Base-by-base conservation (phyloP, 2,113 vertebrate species). In the Onychorhynchus coronatus region DNA sequence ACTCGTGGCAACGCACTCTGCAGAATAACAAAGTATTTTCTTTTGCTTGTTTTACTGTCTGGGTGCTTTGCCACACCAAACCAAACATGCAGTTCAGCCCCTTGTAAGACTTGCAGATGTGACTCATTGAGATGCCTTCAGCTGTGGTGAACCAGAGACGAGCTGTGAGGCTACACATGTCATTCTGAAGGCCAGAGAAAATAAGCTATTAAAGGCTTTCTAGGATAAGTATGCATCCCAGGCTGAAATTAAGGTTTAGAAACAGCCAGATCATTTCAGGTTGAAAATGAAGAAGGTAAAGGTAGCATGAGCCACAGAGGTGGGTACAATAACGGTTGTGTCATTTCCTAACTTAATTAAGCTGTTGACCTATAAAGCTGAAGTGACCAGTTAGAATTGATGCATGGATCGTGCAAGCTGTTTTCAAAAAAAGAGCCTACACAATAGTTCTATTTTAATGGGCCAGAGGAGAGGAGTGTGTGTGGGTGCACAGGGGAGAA, bases 181-280 rank as follows among this genome's bases (percentile, higher is more conserved):
- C 0, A 2, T 41, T 92, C 37, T 16, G 44, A 67, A 56, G 28
- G 58, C 42, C 62, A 72, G 81, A 88, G 53, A 85, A 88, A 85
- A 91, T 11, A 74, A 85, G 18, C 31, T 76, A 31, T 62, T 79
- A 17, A 75, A 87, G 85, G 21, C 35, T 89, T 95, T 95, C 71
- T 61, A 85, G 62, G 47, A 41, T 67, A 66, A 90, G 8, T 42
- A 25, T 17, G 61, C 52, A 49, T n/a, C 41, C 77, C 18, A 33
- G 44, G n/a, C 61, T 68, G 53, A 81, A 91, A 65, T 37, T 14
- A 52, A 75, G 52, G 68, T 78, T 49, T 84, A 30, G 47, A 75
- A 91, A n/a, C 5, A 47, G 39, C 20, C 10, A 49, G 33, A 42
- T 33, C 7, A 20, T 20, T 91, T 63, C 16, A 25, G 39, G 23